A percentile compares a stretch with the other conserved stretches of the same genome.
These are phyloP conservation scores for Pangasius mekongensis DNA, from an alignment of 2,797 vertebrate species.

Conservation along the genomic window DNA sequence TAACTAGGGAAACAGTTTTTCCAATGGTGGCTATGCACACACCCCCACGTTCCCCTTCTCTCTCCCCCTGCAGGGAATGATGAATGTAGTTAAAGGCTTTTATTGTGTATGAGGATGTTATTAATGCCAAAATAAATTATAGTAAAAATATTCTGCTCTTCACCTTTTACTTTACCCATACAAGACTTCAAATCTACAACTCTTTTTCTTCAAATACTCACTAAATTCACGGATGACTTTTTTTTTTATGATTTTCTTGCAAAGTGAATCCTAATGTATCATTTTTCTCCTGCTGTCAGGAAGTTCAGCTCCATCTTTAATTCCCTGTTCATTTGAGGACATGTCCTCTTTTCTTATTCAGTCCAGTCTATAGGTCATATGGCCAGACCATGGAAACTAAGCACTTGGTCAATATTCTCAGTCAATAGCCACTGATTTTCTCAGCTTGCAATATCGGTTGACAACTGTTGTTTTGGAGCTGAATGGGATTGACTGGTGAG, in stretches of 20 bases:
- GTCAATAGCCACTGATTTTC: neutral
- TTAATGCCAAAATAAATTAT: neutral
- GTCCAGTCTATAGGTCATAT: neutral
- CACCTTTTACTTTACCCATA: neutral
- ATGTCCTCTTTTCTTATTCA: constrained; percentile 12
- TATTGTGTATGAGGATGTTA: neutral
- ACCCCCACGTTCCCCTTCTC: neutral
- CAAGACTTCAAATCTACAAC: neutral
- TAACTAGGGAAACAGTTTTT: constrained; percentile 31
- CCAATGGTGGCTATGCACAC: neutral
- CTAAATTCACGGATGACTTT: neutral
- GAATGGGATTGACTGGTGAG: neutral
- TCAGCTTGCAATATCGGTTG: neutral
- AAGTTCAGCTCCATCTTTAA: neutral
- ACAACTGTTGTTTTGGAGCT: neutral
- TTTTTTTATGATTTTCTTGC: neutral
- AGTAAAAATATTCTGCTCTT: neutral
- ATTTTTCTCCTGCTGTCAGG: constrained; percentile 22
- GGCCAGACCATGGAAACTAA: neutral
- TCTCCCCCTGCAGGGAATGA: neutral
- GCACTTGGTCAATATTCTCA: constrained; percentile 20
- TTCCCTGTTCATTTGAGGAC: constrained; percentile 12
- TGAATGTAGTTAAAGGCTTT: neutral
- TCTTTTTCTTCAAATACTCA: neutral
- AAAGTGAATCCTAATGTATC: neutral